phyloP scores from a whole-genome alignment of 2,888 invertebrate genomes.

The Sminthurinus aureus region DNA sequence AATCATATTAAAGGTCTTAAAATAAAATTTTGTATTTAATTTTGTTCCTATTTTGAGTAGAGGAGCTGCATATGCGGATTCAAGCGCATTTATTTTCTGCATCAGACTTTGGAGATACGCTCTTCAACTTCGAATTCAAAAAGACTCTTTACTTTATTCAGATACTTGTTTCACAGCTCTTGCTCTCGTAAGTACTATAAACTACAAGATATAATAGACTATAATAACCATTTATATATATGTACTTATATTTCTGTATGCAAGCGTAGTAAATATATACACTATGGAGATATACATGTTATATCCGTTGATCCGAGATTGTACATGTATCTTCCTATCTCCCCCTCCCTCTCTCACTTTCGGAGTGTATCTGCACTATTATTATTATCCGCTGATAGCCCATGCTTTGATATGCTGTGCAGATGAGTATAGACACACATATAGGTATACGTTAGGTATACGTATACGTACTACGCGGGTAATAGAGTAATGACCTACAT shows the following conservation, averaged over 20 bases:
- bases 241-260: background rate
- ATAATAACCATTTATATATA: background rate
- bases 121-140: slow-evolving; percentile 78
- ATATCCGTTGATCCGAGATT: background rate
- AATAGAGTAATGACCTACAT: background rate
- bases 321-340: background rate
- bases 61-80: slow-evolving; percentile 68
- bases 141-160: slow-evolving; percentile 74
- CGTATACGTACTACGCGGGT: background rate
- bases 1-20: no score
- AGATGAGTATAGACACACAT: background rate
- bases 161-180: slow-evolving; percentile 88
- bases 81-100: slow-evolving; percentile 76
- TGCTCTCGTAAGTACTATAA: slow-evolving; percentile 72
- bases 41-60: slow-evolving; percentile 59
- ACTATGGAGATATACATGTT: no score
- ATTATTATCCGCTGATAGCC: no score
- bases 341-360: background rate
- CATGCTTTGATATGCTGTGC: background rate
- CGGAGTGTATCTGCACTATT: no score
- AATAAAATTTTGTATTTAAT: no score
- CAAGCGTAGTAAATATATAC: background rate
- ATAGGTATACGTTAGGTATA: background rate
- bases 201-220: no score
- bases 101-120: slow-evolving; percentile 87